Conservation (phyloP, 2,113 vertebrate species). For the Sturnira hondurensis region DNA sequence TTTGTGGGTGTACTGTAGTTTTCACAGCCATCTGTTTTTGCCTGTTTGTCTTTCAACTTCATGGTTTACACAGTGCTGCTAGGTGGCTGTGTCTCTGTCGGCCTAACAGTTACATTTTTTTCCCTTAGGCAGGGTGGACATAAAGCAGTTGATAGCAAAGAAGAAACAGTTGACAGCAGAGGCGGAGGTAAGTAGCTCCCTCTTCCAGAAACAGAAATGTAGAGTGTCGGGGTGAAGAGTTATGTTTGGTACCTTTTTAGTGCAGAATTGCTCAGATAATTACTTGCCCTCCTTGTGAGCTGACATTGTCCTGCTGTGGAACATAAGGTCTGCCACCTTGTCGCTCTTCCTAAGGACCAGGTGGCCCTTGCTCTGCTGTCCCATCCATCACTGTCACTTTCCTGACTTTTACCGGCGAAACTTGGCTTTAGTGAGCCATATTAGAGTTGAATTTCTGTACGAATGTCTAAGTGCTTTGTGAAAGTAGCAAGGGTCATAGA, state of each 20-base stretch:
- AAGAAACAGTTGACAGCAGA: slow-evolving; percentile 83
- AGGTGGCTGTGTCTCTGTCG: not conserved
- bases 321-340: not conserved
- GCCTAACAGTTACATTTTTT: slow-evolving; percentile 32
- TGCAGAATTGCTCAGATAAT: not conserved
- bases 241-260: not conserved
- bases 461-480: not conserved
- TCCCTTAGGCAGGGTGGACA: slow-evolving; percentile 78
- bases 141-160: slow-evolving; percentile 78
- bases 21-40: not conserved
- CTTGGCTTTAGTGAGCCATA: not conserved
- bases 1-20: not conserved
- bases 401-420: not conserved
- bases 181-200: slow-evolving; percentile 81
- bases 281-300: not conserved
- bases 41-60: not conserved
- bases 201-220: not conserved
- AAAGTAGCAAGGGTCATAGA: not conserved
- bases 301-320: not conserved
- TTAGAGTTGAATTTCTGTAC: not conserved
- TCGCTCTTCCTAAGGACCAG: not conserved
- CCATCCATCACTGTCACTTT: not conserved
- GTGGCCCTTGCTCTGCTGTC: not conserved
- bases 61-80: slow-evolving; percentile 12
- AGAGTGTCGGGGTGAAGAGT: not conserved